These are phyloP conservation scores for Laodelphax striatellus DNA, from an alignment of 1,140 invertebrate genomes.

Conservation along the genomic window DNA sequence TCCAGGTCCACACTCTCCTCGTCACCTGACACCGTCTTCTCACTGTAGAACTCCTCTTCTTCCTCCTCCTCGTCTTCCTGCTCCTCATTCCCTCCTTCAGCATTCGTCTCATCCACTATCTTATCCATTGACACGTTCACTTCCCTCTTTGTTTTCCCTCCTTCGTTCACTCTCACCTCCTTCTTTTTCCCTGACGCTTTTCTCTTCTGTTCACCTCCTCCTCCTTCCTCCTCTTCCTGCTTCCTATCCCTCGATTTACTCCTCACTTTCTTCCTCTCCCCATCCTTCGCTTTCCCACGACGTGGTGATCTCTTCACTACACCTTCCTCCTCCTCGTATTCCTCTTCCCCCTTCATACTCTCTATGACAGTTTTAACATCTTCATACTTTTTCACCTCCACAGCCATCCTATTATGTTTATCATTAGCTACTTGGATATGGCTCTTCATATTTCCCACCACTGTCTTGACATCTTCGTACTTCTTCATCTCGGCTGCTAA, in stretches of 20 bases:
- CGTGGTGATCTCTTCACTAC: constrained; percentile 13
- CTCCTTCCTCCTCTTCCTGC: constrained; percentile 1
- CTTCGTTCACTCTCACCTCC: constrained; percentile 4
- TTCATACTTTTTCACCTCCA: constrained; percentile 12
- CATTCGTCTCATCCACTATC: constrained; percentile 11
- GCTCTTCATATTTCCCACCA: not conserved
- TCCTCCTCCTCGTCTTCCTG: constrained; percentile 28
- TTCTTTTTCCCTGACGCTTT: constrained; percentile 1
- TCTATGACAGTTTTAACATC: not conserved
- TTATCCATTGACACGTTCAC: constrained; percentile 14
- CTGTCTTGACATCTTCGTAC: not conserved
- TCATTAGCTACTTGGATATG: constrained; percentile 2
- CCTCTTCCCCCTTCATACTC: not conserved
- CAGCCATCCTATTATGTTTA: constrained; percentile 8
- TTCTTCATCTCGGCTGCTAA: not conserved
- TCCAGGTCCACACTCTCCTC: not conserved
- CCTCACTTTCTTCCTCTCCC: not conserved
- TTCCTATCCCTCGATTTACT: constrained; percentile 8
- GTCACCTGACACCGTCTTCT: not conserved
- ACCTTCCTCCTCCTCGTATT: constrained; percentile 11
- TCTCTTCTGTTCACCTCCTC: not conserved
- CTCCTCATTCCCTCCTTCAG: constrained; percentile 19
- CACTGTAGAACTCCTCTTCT: not conserved
- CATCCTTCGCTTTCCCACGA: constrained; percentile 1
- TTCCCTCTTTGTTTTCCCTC: constrained; percentile 5